Evolutionary conservation across 2,797 vertebrate species (phyloP).

Genomic region (Mallotus villosus): DNA sequence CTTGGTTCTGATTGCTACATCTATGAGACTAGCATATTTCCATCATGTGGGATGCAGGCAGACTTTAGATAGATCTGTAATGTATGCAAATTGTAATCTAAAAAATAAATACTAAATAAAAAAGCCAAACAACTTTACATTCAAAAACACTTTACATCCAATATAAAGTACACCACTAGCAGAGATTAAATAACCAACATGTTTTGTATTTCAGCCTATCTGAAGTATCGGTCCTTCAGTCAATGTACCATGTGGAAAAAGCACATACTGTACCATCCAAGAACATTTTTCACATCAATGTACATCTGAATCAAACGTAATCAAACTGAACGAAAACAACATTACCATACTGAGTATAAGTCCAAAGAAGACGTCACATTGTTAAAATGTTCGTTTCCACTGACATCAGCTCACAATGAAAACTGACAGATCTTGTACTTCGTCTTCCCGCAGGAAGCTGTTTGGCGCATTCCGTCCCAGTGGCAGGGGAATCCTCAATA

Average conservation of each 20-base stretch:
- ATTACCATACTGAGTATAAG: no score
- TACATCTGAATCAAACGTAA: no score
- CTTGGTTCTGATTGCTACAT: background rate
- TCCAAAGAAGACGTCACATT: slow-evolving; percentile 16
- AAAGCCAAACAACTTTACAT: slow-evolving; percentile 14
- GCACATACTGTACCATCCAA: no score
- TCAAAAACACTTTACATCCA: background rate
- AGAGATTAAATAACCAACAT: background rate
- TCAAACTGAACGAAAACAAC: no score
- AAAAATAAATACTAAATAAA: slow-evolving; percentile 7
- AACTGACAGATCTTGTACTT: slow-evolving; percentile 50
- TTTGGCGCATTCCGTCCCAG: slow-evolving; percentile 57
- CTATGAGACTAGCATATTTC: background rate
- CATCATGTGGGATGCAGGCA: background rate
- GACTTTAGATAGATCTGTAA: slow-evolving; percentile 13
- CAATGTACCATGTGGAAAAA: background rate
- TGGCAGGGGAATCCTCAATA: slow-evolving; percentile 82
- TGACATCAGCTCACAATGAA: slow-evolving; percentile 43
- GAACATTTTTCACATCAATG: no score
- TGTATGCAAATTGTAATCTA: slow-evolving; percentile 29
- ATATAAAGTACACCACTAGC: background rate
- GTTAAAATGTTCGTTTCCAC: slow-evolving; percentile 17
- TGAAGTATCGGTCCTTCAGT: no score
- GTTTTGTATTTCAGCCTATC: background rate
- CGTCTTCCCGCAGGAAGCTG: slow-evolving; percentile 32